Evolutionary conservation across 2,113 vertebrate genomes (phyloP).

Genomic region (Baryphthengus martii): DNA sequence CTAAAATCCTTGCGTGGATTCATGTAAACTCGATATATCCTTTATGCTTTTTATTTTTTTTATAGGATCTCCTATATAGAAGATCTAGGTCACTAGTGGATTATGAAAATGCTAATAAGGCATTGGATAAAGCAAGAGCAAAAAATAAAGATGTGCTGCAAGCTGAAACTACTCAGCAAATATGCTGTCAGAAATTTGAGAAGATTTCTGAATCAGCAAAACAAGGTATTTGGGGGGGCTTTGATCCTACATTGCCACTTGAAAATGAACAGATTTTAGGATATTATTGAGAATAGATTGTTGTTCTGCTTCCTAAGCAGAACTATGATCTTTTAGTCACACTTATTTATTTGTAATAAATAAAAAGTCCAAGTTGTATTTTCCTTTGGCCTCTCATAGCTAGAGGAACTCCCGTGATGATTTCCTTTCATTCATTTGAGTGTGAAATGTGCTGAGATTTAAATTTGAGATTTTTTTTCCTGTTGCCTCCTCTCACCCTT

Average conservation of each 20-base stretch:
- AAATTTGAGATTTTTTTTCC: not conserved
- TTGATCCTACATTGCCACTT: not conserved
- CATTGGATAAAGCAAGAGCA: conserved; percentile 94
- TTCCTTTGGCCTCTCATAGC: not conserved
- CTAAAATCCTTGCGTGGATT: not conserved
- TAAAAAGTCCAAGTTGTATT: not conserved
- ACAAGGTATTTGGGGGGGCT: conserved; percentile 82
- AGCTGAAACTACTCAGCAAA: conserved; percentile 93
- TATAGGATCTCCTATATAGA: conserved; percentile 93
- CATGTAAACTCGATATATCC: not conserved
- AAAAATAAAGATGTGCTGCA: conserved; percentile 98
- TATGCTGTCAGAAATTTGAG: conserved; percentile 98
- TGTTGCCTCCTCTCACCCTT: not conserved
- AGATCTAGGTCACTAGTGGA: conserved; percentile 93
- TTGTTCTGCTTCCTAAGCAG: not conserved
- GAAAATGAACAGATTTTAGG: not conserved
- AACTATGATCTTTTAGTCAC: not conserved
- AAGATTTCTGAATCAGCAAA: conserved; percentile 98
- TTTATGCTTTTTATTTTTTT: not conserved
- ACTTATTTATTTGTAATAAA: not conserved
- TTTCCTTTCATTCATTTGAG: not conserved
- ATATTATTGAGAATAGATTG: not conserved
- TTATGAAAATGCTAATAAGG: conserved; percentile 99
- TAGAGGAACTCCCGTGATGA: not conserved
- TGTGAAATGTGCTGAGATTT: not conserved